Evolutionary conservation across 2,113 vertebrate genomes (phyloP), one percentile per base, ranked within the genome.

Genomic region (Micromys minutus): DNA sequence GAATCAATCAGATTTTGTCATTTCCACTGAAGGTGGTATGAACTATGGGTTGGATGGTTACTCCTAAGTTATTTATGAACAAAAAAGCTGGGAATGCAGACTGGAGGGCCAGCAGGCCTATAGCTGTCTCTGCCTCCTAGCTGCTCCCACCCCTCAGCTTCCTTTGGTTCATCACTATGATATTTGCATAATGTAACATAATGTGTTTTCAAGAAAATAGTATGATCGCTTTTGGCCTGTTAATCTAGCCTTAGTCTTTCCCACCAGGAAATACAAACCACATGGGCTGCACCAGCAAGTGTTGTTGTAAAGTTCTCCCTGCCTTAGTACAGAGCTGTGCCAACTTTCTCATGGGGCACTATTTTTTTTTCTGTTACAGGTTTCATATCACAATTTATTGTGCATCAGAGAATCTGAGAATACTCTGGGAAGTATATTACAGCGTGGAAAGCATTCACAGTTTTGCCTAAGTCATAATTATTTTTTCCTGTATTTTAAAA

Each of bases 291-390:
- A 55, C 42, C 72, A 16, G 75, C 90, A 72, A 93, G 65, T 31
- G 65, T 89, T 95, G 17, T 90, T 90, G 29, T 91, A 95, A 83
- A 94, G 80, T 90, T 95, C 87, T 79, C 63, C 95, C 59, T 86
- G 71, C 76, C 22, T 92, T 67, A 76, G 55, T 91, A 57, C 85
- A 88, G 90, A 74, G 31, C n/a, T 94, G 39, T 94, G 90, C 63
- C n/a, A 91, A 86, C 86, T 67, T 87, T 61, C 74, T 45, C 16
- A 34, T 31, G 42, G 39, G 67, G 74, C 85, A 71, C 71, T 67
- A 31, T 90, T 89, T 90, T 42, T 88, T 72, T 72, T 72, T 72
- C 19, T 72, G 71, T 72, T 42, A 72, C 24, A 17, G 22, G n/a
- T 29, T 83, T 72, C 59, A 26, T 42, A 59, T 9, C n/a, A 26